A percentile compares a stretch with the other conserved stretches of the same genome.
phyloP scores from a whole-genome alignment of 2,888 invertebrate genomes.

The Eilema caniola region DNA sequence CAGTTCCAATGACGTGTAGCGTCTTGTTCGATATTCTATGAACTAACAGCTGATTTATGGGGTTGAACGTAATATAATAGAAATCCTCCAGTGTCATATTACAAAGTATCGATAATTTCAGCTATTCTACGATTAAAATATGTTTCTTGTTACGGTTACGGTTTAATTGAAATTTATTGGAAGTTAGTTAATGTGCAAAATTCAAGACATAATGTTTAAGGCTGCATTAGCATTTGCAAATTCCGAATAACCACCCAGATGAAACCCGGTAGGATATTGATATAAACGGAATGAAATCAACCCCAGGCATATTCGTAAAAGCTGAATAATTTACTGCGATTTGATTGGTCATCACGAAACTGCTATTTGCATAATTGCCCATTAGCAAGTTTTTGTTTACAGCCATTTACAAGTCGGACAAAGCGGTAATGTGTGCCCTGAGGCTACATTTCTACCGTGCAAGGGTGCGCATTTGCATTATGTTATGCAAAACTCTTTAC shows the following conservation, averaged over 20 bases:
- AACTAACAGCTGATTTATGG: neutral
- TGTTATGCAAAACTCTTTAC: slow-evolving; percentile 61
- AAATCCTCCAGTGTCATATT: neutral
- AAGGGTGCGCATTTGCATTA: slow-evolving; percentile 61
- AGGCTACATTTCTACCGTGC: slow-evolving; percentile 57
- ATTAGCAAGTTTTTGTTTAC: slow-evolving; percentile 82
- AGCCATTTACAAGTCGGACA: slow-evolving; percentile 64
- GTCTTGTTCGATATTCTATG: neutral
- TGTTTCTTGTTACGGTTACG: neutral
- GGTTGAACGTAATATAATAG: neutral
- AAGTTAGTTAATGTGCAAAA: neutral
- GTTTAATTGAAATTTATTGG: neutral
- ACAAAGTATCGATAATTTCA: neutral
- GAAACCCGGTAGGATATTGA: slow-evolving; percentile 42
- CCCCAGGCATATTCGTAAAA: slow-evolving; percentile 63
- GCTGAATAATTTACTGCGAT: slow-evolving; percentile 81
- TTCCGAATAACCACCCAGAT: slow-evolving; percentile 30
- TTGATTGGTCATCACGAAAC: slow-evolving; percentile 78
- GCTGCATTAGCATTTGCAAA: slow-evolving; percentile 2
- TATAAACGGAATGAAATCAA: slow-evolving; percentile 52
- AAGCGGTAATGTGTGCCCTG: slow-evolving; percentile 58
- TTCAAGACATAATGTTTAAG: neutral
- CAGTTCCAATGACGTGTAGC: neutral
- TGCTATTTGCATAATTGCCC: slow-evolving; percentile 80
- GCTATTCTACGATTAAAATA: neutral